phyloP scores from a whole-genome alignment of 2,113 vertebrate genomes.

The Podarcis raffonei region DNA sequence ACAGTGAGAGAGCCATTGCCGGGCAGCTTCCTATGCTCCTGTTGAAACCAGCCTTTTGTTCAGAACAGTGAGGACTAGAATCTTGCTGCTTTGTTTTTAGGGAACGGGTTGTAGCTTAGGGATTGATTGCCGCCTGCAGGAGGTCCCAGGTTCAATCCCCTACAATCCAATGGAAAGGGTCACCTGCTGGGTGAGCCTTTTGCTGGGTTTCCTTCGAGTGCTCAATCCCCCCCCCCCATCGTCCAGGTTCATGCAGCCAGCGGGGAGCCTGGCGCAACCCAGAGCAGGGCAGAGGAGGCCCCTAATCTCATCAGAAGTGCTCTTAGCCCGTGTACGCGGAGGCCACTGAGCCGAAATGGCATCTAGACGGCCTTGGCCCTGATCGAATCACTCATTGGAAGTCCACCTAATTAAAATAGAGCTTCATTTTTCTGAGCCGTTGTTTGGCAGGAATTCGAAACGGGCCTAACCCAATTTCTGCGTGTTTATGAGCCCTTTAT shows the following conservation, averaged over 20 bases:
- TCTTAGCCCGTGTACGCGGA: slow-evolving; percentile 84
- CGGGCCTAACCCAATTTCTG: slow-evolving; percentile 94
- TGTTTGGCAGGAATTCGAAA: slow-evolving; percentile 97
- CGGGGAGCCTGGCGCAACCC: slow-evolving; percentile 73
- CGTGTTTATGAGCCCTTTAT: slow-evolving; percentile 97
- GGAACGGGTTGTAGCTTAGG: too few species aligned
- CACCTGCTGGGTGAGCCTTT: slow-evolving; percentile 17
- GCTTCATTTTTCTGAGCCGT: slow-evolving; percentile 94
- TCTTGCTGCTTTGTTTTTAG: too few species aligned
- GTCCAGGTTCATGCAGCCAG: slow-evolving; percentile 45
- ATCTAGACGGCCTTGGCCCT: slow-evolving; percentile 86
- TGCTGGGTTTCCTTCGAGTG: too few species aligned
- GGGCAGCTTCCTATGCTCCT: too few species aligned
- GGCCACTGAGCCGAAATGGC: slow-evolving; percentile 87
- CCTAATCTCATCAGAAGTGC: slow-evolving; percentile 88
- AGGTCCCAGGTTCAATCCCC: too few species aligned
- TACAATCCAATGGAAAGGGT: background rate
- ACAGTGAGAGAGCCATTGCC: too few species aligned
- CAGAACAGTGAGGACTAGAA: too few species aligned
- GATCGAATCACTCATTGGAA: slow-evolving; percentile 88
- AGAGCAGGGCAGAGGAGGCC: slow-evolving; percentile 76
- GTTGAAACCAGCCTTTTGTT: too few species aligned
- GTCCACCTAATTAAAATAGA: slow-evolving; percentile 98
- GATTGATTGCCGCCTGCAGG: too few species aligned
- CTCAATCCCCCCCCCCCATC: background rate